Base-by-base conservation (phyloP, 2,888 invertebrate species). In the Agrotis exclamationis region DNA sequence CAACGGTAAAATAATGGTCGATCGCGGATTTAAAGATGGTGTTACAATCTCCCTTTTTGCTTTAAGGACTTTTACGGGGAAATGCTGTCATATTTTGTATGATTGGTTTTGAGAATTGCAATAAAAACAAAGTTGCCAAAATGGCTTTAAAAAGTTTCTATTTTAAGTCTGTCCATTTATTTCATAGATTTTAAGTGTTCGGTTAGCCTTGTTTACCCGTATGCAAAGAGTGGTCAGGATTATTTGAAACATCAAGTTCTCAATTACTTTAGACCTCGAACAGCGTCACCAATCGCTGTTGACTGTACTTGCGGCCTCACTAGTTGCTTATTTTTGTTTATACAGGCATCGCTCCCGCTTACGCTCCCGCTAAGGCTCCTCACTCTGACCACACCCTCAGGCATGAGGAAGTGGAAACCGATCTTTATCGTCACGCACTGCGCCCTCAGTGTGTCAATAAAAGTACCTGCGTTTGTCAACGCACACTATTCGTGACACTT, bases 391-490 rank as follows among this genome's bases (percentile, higher is more conserved):
- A 13, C 39, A 9, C 0, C 50, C 50, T 13, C 13, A 51, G 18
- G 57, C 18, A 73, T 80, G 84, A 73, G 80, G 86, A 88, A 87
- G 86, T 86, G 69, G 74, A 84, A 73, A 67, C 68, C 68, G 88
- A 88, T 88, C 67, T 16, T 73, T 89, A 89, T 89, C 89, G 22
- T 65, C 88, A 88, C 88, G 88, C 88, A 87, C 81, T 84, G 74
- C 76, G 78, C 74, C 67, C 69, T 71, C 63, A 66, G 53, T 76
- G 71, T 75, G 77, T 84, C 77, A 73, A 79, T 81, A 85, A 76
- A 85, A 79, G 62, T 82, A 63, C 66, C 54, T 24, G 56, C 47
- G 72, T 73, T 77, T 81, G 78, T 81, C 72, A 72, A 76, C 76
- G 80, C 74, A 69, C 78, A 79, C 68, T 86, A 72, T 74, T 74